Conservation (phyloP, 2,113 vertebrate genomes). For the Actenoides hombroni region DNA sequence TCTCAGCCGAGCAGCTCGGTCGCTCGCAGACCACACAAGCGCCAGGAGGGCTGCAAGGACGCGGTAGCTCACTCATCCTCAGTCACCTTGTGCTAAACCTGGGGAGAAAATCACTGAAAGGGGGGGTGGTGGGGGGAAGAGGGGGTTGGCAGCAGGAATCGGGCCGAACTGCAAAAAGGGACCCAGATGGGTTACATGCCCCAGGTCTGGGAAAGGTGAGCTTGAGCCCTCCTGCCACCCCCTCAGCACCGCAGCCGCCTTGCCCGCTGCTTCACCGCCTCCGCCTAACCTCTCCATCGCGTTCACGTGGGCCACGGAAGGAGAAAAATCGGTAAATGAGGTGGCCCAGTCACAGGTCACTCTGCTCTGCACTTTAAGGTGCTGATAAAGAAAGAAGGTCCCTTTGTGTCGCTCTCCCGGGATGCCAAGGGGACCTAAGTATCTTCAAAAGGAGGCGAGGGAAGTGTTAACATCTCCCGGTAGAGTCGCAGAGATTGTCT, state of each 20-base stretch:
- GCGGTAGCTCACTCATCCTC: accelerated
- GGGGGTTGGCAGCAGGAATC: background rate
- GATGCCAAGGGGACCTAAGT: background rate
- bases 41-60: background rate
- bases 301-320: background rate
- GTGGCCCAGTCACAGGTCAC: background rate
- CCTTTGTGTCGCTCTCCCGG: background rate
- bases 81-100: background rate
- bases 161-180: background rate
- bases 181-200: accelerated
- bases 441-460: accelerated
- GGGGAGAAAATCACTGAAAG: accelerated
- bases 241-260: background rate
- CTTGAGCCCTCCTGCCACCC: background rate
- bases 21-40: constrained; percentile 67
- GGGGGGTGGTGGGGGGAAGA: too few species aligned
- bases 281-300: background rate
- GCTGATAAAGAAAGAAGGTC: background rate
- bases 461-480: background rate
- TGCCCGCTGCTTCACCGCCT: background rate
- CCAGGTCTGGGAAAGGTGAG: background rate
- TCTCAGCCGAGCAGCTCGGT: accelerated
- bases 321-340: accelerated
- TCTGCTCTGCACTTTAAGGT: background rate
- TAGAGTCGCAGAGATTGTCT: too few species aligned